Base-by-base conservation (phyloP, 2,113 vertebrate genomes). In the Sturnus vulgaris region DNA sequence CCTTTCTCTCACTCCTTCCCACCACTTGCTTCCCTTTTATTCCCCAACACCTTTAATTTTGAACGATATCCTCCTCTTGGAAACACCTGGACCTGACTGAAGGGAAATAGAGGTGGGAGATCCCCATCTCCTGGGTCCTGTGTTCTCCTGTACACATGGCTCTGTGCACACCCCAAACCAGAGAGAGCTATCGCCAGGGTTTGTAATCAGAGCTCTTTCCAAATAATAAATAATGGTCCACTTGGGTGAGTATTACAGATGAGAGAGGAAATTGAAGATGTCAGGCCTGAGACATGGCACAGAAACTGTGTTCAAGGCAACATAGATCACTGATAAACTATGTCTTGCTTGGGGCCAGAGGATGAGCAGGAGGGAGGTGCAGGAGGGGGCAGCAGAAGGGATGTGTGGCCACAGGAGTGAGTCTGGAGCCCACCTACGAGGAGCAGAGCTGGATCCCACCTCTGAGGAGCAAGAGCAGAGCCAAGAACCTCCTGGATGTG, bases 131-230 rank as follows among this genome's bases (percentile, higher is more conserved):
- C 49, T 47, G 68, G 28, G 44, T 53, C 46, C 52, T 86, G 17
- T 59, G 63, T 7, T 2, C 46, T 31, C 30, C 56, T 8, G 1
- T 22, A 39, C 31, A 19, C 28, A 17, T 5, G 22, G 35, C 33
- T 84, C n/a, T 10, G 18, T 1, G 11, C 55, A 53, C 52, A 35
- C 53, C 49, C 65, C 0, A 0, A 63, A 61, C 4, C 8, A 2
- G 40, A 88, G 70, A 69, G 50, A 68, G 40, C 49, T 55, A 53
- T 31, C 2, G 0, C 64, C 78, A 55, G 40, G 56, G 55, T 6
- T 17, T 65, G 39, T 15, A 80, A 77, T 27, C 85, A 56, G 18
- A 63, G 56, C 42, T 73, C 88, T 71, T 86, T 82, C 63, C 55
- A 93, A 83, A 46, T 14, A 64, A 87, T 49, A 88, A 92, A 63